A percentile compares a stretch with the other conserved stretches of the same genome.
Conservation (phyloP, 2,888 invertebrate species). For the Athalia circularis region DNA sequence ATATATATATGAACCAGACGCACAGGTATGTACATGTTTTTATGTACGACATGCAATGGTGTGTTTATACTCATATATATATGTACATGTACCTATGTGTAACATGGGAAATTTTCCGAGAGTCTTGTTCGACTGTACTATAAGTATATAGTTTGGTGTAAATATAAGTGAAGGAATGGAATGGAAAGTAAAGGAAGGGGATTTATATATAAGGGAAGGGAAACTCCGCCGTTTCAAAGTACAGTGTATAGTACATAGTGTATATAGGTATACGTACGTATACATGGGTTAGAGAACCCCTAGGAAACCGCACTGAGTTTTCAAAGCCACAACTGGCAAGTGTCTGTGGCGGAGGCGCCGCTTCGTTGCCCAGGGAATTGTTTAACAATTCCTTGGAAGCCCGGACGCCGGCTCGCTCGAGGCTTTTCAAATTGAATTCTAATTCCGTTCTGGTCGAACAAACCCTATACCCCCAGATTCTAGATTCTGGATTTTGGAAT, state of each 20-base stretch:
- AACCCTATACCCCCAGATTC: not conserved
- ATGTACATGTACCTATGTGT: not conserved
- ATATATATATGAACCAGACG: no score
- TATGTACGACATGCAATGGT: no score
- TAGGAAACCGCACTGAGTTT: constrained; percentile 12
- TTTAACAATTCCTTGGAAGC: constrained; percentile 31
- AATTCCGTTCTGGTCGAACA: constrained; percentile 16
- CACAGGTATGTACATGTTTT: not conserved
- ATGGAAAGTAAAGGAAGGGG: not conserved
- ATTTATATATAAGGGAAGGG: not conserved
- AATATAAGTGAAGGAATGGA: not conserved
- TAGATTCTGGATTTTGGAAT: not conserved
- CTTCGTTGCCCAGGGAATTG: constrained; percentile 3
- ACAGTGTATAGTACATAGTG: not conserved
- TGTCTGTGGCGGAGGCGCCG: constrained; percentile 7
- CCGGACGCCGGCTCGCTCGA: not conserved
- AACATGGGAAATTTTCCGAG: not conserved
- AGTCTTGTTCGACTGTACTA: constrained; percentile 1
- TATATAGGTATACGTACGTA: not conserved
- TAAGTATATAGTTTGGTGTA: not conserved
- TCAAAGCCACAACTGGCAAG: constrained; percentile 24
- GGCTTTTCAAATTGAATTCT: constrained; percentile 26
- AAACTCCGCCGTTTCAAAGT: no score
- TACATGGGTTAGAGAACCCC: not conserved
- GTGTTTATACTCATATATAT: not conserved